Base-by-base conservation (phyloP, 1,140 invertebrate genomes). In the Sitophilus oryzae region DNA sequence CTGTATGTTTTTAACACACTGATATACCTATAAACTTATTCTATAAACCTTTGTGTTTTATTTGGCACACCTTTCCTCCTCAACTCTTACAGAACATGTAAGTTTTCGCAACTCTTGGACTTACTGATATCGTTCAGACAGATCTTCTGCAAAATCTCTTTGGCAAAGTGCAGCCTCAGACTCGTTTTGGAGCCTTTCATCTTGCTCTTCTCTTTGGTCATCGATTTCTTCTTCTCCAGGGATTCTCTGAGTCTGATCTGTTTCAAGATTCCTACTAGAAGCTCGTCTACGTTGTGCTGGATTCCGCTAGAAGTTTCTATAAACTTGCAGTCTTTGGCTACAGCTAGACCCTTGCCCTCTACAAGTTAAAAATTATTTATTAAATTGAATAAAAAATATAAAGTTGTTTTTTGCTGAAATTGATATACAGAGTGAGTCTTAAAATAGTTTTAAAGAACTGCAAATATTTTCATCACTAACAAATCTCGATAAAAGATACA, bases 221-320 rank as follows among this genome's bases (percentile, higher is more conserved):
- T 72, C 11, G 57, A 59, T 53, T 64, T 63, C 40, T 69, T 68
- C 71, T 66, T 81, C 52, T 86, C 84, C 11, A 84, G 76, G 2
- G 70, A 79, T 64, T 88, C 85, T 46, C 86, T 82, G 2, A 93
- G 74, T 0, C 88, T 80, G 60, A 93, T 88, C 71, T 89, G 87
- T 71, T 91, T 93, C 21, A 94, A 73, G 43, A 91, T 83, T 1
- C 91, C 90, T 0, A 93, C 91, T 14, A 94, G 76, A 19, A 94
- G 79, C 66, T 93, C 91, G 69, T 93, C 91, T 10, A 94, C 89
- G 64, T 93, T 92, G 73, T 94, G 89, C 69, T 93, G 88, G 62
- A 94, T 89, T 1, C 89, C 89, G 47, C 86, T 87, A 0, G 90
- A 93, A 0, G 90, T 92, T 70, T 95, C 91, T 58, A 93, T 93